Conservation (phyloP, 2,113 vertebrate genomes). For the Choloepus hoffmanni region DNA sequence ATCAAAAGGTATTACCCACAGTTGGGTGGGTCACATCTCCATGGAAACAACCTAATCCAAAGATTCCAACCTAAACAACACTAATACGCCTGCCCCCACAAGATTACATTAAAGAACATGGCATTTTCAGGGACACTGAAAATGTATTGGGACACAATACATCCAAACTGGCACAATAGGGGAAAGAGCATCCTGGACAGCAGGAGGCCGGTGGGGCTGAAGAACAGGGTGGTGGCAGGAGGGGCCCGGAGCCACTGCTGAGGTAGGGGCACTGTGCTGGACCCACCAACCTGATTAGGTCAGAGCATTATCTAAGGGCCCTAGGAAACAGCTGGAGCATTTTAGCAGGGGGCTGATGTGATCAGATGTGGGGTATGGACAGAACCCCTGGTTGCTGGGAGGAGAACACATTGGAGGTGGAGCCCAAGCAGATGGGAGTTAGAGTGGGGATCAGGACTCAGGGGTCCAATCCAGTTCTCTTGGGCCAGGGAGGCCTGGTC, state of each 20-base stretch:
- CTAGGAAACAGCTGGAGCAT: fast-evolving
- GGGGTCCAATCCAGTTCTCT: not conserved
- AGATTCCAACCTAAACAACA: too few species aligned
- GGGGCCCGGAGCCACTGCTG: not conserved
- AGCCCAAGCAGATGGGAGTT: not conserved
- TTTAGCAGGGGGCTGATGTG: not conserved
- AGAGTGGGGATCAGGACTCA: not conserved
- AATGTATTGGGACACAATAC: too few species aligned
- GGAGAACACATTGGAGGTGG: not conserved
- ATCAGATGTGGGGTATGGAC: not conserved
- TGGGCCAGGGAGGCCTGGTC: not conserved
- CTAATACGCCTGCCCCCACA: too few species aligned
- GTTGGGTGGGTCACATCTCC: too few species aligned
- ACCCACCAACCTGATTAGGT: not conserved
- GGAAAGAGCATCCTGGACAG: not conserved
- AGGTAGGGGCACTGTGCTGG: not conserved
- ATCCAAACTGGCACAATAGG: not conserved
- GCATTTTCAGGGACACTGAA: too few species aligned
- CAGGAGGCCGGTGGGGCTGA: not conserved
- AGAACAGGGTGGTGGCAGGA: too few species aligned
- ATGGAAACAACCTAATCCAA: too few species aligned
- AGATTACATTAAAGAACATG: too few species aligned
- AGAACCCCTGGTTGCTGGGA: not conserved
- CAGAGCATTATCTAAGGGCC: not conserved
- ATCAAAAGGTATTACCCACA: too few species aligned